Percentiles rank a stretch among this genome's conserved stretches.
phyloP scores from a whole-genome alignment of 2,113 vertebrate genomes.

The Asarcornis scutulata region DNA sequence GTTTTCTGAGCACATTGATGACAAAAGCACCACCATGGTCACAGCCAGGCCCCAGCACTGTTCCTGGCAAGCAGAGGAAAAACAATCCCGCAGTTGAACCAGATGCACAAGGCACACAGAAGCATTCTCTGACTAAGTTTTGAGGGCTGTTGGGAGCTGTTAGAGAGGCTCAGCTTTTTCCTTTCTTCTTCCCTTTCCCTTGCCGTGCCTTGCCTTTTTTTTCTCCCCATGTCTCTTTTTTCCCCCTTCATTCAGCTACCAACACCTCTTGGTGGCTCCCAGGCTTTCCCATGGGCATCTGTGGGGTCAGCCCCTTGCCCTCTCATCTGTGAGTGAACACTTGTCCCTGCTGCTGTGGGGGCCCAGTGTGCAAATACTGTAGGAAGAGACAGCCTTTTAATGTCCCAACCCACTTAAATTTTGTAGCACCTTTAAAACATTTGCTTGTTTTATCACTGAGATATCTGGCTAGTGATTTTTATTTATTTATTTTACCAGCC shows the following conservation, averaged over 20 bases:
- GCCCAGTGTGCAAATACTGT: rapidly evolving
- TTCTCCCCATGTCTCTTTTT: background rate
- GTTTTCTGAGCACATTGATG: background rate
- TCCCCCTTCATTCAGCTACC: background rate
- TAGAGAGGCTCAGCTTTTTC: background rate
- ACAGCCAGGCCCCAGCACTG: background rate
- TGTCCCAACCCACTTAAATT: background rate
- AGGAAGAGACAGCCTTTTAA: background rate
- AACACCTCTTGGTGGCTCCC: background rate
- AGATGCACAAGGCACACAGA: background rate
- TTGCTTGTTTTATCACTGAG: background rate
- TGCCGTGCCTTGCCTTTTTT: background rate
- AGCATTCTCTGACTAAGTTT: background rate
- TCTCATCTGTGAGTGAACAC: background rate
- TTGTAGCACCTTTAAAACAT: background rate
- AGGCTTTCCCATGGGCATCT: background rate
- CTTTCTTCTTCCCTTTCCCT: too few species aligned
- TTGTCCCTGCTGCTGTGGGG: background rate
- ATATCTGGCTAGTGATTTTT: background rate
- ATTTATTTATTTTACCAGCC: background rate
- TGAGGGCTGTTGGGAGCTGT: background rate
- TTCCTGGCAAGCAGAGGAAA: background rate
- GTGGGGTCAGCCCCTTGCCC: background rate
- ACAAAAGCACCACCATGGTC: background rate
- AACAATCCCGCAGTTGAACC: background rate